Evolutionary conservation across 2,888 invertebrate genomes (phyloP), one percentile per base, ranked within the genome.

Genomic region (Quadriops clusia): DNA sequence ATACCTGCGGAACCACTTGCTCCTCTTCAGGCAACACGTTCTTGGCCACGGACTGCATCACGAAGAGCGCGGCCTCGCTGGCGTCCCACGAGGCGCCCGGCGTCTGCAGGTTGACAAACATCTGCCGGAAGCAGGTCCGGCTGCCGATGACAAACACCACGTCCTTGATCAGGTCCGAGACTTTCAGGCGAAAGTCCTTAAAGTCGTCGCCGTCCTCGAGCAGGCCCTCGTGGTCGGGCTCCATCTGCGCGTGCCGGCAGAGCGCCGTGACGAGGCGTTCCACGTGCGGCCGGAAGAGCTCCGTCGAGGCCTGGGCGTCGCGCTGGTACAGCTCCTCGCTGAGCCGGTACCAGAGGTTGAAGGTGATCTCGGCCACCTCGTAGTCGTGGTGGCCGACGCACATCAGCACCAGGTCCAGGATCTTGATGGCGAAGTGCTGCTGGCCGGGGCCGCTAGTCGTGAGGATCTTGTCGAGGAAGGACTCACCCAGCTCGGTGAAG

Each of bases 351-450:
- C 98, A 98, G 35, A 95, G 70, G 60, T 90, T 87, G 57, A 97
- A 98, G 2, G 97, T 93, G 44, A 95, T 87, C 54, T 78, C 77
- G 17, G 77, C 77, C 47, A 93, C 90, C 72, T 95, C 93, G 64
- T 93, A 97, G 58, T 97, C 94, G 61, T 94, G 93, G 65, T 97
- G 94, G 0, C 91, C 91, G 6, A 91, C 86, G 61, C 95, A 93
- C 18, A 82, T 77, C 25, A 97, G 65, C 6, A 93, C 79, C 43
- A 94, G 65, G 55, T 97, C 93, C 37, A 98, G 65, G 3, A 86
- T 77, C 54, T 83, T 77, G 39, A 91, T 65, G 1, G 83, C 77
- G 61, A 80, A 85, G 59, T 86, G 83, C 11, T 71, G 68, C 41
- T 70, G 68, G 22, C 66, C 66, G 7, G 70, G 67, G 23, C 67